Base-by-base conservation (phyloP, 1,140 invertebrate genomes). In the Platyscapa corneri region DNA sequence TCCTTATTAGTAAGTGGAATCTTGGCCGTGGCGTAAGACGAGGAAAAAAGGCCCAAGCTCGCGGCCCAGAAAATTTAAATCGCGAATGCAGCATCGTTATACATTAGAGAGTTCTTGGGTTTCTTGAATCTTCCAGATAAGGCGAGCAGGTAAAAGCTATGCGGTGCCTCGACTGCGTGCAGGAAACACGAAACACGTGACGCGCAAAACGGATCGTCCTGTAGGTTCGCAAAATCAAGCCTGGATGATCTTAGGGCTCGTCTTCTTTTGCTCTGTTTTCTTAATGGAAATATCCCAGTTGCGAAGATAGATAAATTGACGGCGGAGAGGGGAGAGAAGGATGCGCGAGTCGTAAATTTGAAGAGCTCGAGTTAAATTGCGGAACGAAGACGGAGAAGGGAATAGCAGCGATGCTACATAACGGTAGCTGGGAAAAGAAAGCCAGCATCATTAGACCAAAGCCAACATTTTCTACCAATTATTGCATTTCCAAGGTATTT, bases 1-100 rank as follows among this genome's bases (percentile, higher is more conserved):
- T 75, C 53, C 70, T 83, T 82, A 82, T 82, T 82, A 74, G 46
- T 53, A 56, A 78, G 49, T 78, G 49, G 76, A 78, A 56, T 78
- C 76, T 60, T 60, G 3, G 76, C 30, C 49, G 49, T 60, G 16
- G 23, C 39, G n/a, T 8, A 30, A 18, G 64, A 12, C 10, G 5
- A n/a, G 53, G 34, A n/a, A 79, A 14, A 64, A 37, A 27, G 37
- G 37, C 32, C 34, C 14, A 37, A 20, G n/a, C 6, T 27, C 5
- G 20, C 20, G 65, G 46, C 20, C 46, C 46, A 53, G 49, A 34
- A 74, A 74, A 82, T 82, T 82, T 82, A 82, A 82, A 82, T 82
- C 46, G 30, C 80, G 37, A 70, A 20, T 49, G 18, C 64, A 74
- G 46, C n/a, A 1, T 32, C 42, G 42, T 70, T 60, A 32, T 60